phyloP scores from a whole-genome alignment of 2,888 invertebrate genomes.

The Drosophila stalkeri region DNA sequence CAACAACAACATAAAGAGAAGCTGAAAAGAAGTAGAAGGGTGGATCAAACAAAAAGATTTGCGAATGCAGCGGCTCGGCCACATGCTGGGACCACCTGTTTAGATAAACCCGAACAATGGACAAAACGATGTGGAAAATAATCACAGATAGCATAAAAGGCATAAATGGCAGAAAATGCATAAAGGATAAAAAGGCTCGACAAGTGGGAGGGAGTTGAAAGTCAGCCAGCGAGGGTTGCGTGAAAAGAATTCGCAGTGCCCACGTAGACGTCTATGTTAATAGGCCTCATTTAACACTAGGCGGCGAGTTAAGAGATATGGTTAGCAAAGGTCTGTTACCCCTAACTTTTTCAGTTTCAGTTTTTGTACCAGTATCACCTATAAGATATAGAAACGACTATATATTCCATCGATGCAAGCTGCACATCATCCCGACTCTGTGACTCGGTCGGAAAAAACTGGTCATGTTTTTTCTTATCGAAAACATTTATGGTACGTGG shows the following conservation, averaged over 20 bases:
- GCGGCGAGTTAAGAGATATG: background rate
- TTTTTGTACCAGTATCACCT: background rate
- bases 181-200: background rate
- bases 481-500: slow-evolving; percentile 58
- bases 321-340: background rate
- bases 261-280: slow-evolving; percentile 58
- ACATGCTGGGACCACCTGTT: slow-evolving; percentile 80
- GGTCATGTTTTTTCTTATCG: slow-evolving; percentile 62
- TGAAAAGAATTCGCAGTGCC: slow-evolving; percentile 58
- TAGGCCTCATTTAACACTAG: slow-evolving; percentile 72
- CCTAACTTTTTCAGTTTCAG: background rate
- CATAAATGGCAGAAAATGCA: slow-evolving; percentile 59
- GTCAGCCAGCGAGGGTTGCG: slow-evolving; percentile 42
- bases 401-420: background rate
- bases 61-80: slow-evolving; percentile 46
- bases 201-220: slow-evolving; percentile 10
- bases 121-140: slow-evolving; percentile 77
- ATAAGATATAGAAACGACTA: background rate
- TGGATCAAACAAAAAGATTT: slow-evolving; percentile 47
- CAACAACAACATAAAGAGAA: background rate
- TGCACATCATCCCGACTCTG: background rate
- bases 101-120: slow-evolving; percentile 73
- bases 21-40: background rate
- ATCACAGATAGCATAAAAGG: slow-evolving; percentile 77
- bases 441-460: slow-evolving; percentile 1